phyloP scores from a whole-genome alignment of 2,888 invertebrate species.

The Noctua comes region DNA sequence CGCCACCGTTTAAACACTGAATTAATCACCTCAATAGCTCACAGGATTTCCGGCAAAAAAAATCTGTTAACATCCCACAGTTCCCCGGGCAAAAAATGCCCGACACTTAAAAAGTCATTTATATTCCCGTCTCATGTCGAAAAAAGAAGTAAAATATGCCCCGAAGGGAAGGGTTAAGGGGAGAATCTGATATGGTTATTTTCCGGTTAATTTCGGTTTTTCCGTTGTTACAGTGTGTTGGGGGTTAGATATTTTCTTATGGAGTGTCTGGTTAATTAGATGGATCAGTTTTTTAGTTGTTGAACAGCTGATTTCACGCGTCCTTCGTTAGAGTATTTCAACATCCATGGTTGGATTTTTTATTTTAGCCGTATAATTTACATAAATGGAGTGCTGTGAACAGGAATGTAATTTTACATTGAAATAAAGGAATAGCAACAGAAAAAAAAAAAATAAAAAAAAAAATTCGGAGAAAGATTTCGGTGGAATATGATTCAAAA shows the following conservation, averaged over 20 bases:
- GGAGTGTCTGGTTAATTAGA: slow-evolving; percentile 32
- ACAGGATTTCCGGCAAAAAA: slow-evolving; percentile 76
- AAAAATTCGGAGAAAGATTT: no score
- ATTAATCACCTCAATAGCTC: slow-evolving; percentile 79
- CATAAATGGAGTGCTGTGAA: no score
- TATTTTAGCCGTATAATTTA: no score
- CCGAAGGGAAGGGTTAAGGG: slow-evolving; percentile 52
- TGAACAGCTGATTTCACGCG: no score
- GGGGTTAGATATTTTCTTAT: slow-evolving; percentile 44
- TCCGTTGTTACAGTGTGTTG: slow-evolving; percentile 47
- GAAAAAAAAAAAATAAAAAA: no score
- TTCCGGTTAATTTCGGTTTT: slow-evolving; percentile 67
- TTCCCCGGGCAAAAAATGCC: slow-evolving; percentile 76
- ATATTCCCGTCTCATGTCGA: slow-evolving; percentile 70
- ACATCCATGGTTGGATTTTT: no score
- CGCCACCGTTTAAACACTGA: slow-evolving; percentile 70
- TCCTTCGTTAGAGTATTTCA: no score
- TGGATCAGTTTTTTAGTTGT: slow-evolving; percentile 23
- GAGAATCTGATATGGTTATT: slow-evolving; percentile 67
- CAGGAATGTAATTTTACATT: no score
- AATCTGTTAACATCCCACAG: slow-evolving; percentile 81
- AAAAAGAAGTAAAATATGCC: slow-evolving; percentile 68
- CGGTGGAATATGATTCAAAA: no score
- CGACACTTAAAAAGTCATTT: slow-evolving; percentile 82
- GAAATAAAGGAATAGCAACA: no score